A percentile compares a stretch with the other conserved stretches of the same genome.
These are phyloP conservation scores for Fulmarus glacialis DNA, from an alignment of 2,113 vertebrate species.

Conservation along the genomic window DNA sequence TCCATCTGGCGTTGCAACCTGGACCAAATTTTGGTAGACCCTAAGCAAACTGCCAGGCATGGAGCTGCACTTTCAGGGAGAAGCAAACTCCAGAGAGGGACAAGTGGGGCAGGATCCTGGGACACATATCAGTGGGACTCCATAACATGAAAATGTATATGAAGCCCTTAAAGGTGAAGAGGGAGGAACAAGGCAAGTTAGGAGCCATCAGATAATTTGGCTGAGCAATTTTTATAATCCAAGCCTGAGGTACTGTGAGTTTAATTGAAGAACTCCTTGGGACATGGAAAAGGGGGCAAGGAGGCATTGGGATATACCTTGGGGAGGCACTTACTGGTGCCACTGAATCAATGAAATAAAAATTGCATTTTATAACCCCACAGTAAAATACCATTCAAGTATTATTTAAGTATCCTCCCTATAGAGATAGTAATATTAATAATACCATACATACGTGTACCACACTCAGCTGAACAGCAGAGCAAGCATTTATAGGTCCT, in stretches of 20 bases:
- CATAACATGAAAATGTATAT: neutral
- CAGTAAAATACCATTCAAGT: constrained; percentile 9
- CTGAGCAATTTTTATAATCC: neutral
- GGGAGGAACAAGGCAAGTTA: neutral
- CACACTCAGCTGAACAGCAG: neutral
- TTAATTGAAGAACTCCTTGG: neutral
- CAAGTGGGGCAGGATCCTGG: neutral
- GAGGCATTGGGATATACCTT: neutral
- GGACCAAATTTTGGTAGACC: neutral
- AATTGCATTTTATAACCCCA: neutral
- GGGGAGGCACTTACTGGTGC: neutral
- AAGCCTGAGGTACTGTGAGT: neutral
- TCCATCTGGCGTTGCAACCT: no score
- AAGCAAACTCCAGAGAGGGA: neutral
- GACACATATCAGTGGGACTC: neutral
- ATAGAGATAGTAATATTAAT: neutral
- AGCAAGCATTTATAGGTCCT: constrained; percentile 6
- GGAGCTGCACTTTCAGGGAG: neutral
- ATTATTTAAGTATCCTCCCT: constrained; percentile 9
- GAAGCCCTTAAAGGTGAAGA: neutral
- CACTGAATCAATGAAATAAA: neutral
- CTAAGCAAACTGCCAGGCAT: neutral
- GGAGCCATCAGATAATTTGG: neutral
- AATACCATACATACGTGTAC: neutral
- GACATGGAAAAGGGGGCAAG: neutral